Evolutionary conservation across 2,113 vertebrate genomes (phyloP).

Genomic region (Parus major): DNA sequence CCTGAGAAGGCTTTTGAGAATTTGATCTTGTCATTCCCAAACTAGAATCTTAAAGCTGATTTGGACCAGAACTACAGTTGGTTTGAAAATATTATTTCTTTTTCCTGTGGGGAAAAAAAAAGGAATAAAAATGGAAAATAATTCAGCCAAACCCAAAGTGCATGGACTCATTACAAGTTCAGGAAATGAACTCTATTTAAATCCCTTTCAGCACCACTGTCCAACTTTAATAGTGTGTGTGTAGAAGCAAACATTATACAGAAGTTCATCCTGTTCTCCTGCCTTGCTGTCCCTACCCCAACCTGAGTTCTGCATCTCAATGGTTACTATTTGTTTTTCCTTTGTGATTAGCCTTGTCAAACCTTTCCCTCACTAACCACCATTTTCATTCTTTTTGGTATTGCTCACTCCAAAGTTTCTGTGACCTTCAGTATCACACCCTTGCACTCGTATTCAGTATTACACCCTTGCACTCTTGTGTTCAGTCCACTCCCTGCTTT

Average conservation of each 20-base stretch:
- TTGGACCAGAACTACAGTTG: not conserved
- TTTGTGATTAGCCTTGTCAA: not conserved
- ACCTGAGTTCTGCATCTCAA: not conserved
- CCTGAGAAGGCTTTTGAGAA: conserved; percentile 45
- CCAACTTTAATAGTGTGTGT: not conserved
- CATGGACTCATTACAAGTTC: conserved; percentile 51
- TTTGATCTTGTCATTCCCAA: conserved; percentile 59
- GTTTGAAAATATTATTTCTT: conserved; percentile 45
- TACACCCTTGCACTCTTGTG: rapidly evolving
- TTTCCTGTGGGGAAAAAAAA: conserved; percentile 43
- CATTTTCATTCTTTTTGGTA: not conserved
- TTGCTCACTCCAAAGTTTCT: not conserved
- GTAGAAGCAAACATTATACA: conserved; percentile 29
- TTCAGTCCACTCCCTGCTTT: not conserved
- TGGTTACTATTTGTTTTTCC: not conserved
- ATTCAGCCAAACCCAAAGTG: conserved; percentile 54
- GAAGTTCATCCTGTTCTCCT: not conserved
- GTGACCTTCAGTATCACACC: rapidly evolving
- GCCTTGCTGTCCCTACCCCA: not conserved
- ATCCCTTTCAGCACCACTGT: conserved; percentile 44
- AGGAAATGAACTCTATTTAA: conserved; percentile 61
- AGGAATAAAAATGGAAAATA: conserved; percentile 24
- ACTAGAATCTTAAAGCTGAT: conserved; percentile 46
- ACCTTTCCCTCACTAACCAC: not conserved
- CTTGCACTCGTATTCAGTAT: not conserved